Evolutionary conservation across 1,140 invertebrate species (phyloP), one percentile per base, ranked within the genome.

Genomic region (Philotrypesis tridentata): DNA sequence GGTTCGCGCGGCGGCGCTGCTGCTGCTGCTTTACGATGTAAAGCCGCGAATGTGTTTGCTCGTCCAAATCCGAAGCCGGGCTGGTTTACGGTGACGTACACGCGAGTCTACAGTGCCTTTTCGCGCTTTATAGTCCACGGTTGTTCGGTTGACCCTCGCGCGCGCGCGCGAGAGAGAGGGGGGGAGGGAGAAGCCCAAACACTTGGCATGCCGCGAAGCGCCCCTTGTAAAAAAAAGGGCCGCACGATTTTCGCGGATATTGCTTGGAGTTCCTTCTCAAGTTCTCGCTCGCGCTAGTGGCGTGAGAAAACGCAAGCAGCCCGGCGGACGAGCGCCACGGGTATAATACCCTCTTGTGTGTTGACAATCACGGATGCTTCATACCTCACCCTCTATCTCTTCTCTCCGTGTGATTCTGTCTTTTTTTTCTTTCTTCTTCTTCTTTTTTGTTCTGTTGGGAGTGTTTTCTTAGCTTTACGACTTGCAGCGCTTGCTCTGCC

Each of bases 31-130:
- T 89, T 88, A 87, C 84, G 87, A 87, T 85, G 72, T 80, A 84
- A 87, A 85, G 85, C 85, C 83, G 84, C 84, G 85, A 88, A 87
- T 86, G 85, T 88, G 85, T 89, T 87, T 87, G 86, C 84, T 84
- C 82, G 86, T 86, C 84, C 81, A 86, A 87, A 87, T 87, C 84
- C 86, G 75, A 55, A 73, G n/a, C 33, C 14, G 37, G 27, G 79
- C 70, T 80, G 85, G 84, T 88, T 88, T 88, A 88, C 86, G 87
- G 83, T 85, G 84, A 86, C 85, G 85, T 82, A 86, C 87, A 85
- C 83, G 82, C 82, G 73, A 82, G 71, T 76, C 37, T 74, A 65
- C 77, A 67, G 25, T 70, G 2, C 48, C 60, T 72, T 65, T 40
- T 60, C 80, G 17, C 84, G 84, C 86, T 87, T 87, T 87, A 87